Evolutionary conservation across 2,888 invertebrate genomes (phyloP), one percentile per base, ranked within the genome.

Genomic region (Branchellion lobata): DNA sequence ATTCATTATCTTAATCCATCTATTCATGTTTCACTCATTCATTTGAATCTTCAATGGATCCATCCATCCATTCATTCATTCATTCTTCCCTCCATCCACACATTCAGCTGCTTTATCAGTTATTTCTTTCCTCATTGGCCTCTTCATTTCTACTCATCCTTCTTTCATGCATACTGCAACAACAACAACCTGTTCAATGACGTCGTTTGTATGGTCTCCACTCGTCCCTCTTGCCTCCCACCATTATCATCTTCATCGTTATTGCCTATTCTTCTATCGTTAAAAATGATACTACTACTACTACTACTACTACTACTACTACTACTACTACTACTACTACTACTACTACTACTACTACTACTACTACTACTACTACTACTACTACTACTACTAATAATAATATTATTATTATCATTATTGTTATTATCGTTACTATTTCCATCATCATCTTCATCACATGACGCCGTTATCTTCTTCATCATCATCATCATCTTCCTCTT

Each of bases 261-360:
- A n/a, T n/a, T n/a, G n/a, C n/a, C n/a, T n/a, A n/a, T n/a, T n/a
- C n/a, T n/a, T n/a, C n/a, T n/a, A n/a, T n/a, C n/a, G n/a, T n/a
- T n/a, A n/a, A n/a, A n/a, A n/a, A n/a, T n/a, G n/a, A n/a, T n/a
- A n/a, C n/a, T 72, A 72, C 11, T 31, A 72, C 36, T 74, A 74
- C 14, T 74, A 74, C 5, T 74, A 74, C 51, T 74, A 74, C 51
- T 74, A 74, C 51, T 74, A 74, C 51, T 74, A 74, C 51, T 74
- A 74, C 51, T 74, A 74, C 51, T 74, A 74, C 27, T 74, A 74
- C 51, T 74, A 74, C 51, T 74, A 74, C 51, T 74, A 74, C 51
- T 74, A 74, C 51, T 74, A 74, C 51, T 74, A 74, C 27, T 74
- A 74, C 51, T 74, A 74, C 51, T 74, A 74, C 51, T 74, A 74